These are phyloP conservation scores for Desoria tigrina DNA, from an alignment of 2,888 invertebrate species.

Conservation along the genomic window DNA sequence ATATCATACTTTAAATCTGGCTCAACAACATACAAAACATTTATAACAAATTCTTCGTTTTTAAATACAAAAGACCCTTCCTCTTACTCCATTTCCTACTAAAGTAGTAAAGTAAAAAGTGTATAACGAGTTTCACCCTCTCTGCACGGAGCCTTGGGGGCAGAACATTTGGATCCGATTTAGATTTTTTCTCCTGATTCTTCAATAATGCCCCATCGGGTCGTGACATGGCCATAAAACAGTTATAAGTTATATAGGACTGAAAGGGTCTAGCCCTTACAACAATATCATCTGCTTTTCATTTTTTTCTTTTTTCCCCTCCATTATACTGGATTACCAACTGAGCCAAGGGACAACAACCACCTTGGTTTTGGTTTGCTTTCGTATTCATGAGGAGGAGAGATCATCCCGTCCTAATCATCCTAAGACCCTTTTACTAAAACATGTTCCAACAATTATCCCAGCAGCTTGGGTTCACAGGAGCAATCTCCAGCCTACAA, in stretches of 20 bases:
- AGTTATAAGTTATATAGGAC: slow-evolving; percentile 2
- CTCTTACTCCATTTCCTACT: background rate
- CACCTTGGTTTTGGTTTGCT: slow-evolving; percentile 3
- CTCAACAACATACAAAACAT: too few species aligned
- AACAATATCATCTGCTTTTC: too few species aligned
- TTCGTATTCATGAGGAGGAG: background rate
- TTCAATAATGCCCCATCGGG: slow-evolving; percentile 8
- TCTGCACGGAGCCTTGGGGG: slow-evolving; percentile 5
- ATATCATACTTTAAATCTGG: too few species aligned
- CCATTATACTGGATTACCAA: too few species aligned
- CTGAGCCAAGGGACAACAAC: background rate
- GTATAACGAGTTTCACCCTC: background rate
- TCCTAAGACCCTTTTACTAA: background rate
- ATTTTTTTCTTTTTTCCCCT: too few species aligned
- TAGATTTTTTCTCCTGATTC: background rate
- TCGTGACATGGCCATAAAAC: slow-evolving; percentile 24
- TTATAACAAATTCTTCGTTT: too few species aligned
- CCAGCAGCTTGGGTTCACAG: background rate
- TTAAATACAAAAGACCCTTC: background rate
- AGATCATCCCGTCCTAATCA: background rate
- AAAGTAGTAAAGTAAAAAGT: background rate
- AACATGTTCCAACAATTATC: too few species aligned
- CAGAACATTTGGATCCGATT: slow-evolving; percentile 8
- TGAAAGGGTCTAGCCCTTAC: too few species aligned
- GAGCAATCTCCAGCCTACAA: background rate